Evolutionary conservation across 2,113 vertebrate genomes (phyloP).

Genomic region (Dissostichus mawsoni): DNA sequence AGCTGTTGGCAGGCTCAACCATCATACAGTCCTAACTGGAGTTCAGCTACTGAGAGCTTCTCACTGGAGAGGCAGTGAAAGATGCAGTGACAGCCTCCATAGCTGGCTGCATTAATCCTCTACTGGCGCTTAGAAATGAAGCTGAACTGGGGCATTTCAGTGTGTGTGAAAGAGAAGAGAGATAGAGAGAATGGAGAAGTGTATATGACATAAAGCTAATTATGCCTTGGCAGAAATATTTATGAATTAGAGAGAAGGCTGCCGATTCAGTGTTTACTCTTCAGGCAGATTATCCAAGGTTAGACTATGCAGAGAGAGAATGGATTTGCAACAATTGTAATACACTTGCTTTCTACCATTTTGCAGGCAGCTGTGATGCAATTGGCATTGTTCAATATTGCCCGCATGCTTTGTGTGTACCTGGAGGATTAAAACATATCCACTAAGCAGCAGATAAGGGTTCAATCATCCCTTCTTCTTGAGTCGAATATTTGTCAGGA

Average conservation of each 20-base stretch:
- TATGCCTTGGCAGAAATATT: slow-evolving; percentile 36
- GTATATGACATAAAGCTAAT: slow-evolving; percentile 16
- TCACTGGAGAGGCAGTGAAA: slow-evolving; percentile 45
- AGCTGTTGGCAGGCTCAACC: slow-evolving; percentile 40
- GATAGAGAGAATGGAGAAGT: not conserved
- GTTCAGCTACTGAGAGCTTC: slow-evolving; percentile 35
- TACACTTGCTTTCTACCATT: not conserved
- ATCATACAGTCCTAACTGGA: slow-evolving; percentile 11
- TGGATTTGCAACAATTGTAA: slow-evolving; percentile 20
- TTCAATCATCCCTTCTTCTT: not conserved
- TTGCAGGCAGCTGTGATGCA: not conserved
- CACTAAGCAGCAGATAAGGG: slow-evolving; percentile 16
- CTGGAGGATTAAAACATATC: slow-evolving; percentile 21
- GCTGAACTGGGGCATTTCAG: slow-evolving; percentile 33
- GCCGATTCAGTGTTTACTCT: slow-evolving; percentile 10
- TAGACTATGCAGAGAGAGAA: slow-evolving; percentile 10
- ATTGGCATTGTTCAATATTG: slow-evolving; percentile 6
- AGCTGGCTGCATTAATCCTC: slow-evolving; percentile 58
- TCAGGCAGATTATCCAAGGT: slow-evolving; percentile 33
- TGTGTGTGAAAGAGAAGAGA: not conserved
- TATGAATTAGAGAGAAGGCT: slow-evolving; percentile 13
- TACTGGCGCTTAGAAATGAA: slow-evolving; percentile 35
- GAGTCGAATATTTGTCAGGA: not conserved
- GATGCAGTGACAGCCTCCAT: slow-evolving; percentile 52
- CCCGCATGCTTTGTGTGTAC: not conserved